Evolutionary conservation across 2,888 invertebrate genomes (phyloP).

Genomic region (Neoaliturus tenellus): DNA sequence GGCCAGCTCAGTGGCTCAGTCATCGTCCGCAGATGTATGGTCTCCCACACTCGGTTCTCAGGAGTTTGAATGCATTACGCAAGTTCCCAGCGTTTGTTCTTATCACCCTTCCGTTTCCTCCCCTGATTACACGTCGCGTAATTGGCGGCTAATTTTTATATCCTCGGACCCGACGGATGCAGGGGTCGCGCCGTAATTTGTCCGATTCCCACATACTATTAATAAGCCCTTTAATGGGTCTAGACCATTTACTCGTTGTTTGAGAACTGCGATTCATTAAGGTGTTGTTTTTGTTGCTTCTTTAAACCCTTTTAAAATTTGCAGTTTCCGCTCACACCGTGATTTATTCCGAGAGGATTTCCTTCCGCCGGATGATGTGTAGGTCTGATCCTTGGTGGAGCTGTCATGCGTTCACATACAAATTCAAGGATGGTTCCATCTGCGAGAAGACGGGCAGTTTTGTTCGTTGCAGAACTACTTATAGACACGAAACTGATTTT

Average conservation of each 20-base stretch:
- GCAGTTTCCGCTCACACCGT: slow-evolving; percentile 24
- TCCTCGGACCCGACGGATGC: slow-evolving; percentile 11
- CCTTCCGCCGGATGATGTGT: neutral
- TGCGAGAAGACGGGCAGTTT: no score
- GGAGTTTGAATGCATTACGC: slow-evolving; percentile 44
- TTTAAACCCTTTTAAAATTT: slow-evolving; percentile 7
- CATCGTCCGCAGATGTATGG: slow-evolving; percentile 8
- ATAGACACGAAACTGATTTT: no score
- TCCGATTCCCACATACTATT: slow-evolving; percentile 35
- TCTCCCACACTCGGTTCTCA: slow-evolving; percentile 42
- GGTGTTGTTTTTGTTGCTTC: slow-evolving; percentile 1
- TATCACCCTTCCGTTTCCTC: slow-evolving; percentile 53
- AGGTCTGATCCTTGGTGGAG: neutral
- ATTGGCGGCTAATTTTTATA: slow-evolving; percentile 50
- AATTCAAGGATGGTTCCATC: no score
- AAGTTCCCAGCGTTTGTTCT: slow-evolving; percentile 46
- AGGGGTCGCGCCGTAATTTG: slow-evolving; percentile 30
- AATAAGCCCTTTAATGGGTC: slow-evolving; percentile 38
- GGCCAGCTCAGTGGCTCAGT: slow-evolving; percentile 3
- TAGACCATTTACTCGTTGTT: slow-evolving; percentile 29
- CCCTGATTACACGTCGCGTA: slow-evolving; percentile 37
- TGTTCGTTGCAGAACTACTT: no score
- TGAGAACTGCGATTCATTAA: slow-evolving; percentile 32
- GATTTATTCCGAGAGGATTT: slow-evolving; percentile 12
- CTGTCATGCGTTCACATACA: neutral